phyloP scores from a whole-genome alignment of 2,797 vertebrate species.

The Cyprinodon diabolis region DNA sequence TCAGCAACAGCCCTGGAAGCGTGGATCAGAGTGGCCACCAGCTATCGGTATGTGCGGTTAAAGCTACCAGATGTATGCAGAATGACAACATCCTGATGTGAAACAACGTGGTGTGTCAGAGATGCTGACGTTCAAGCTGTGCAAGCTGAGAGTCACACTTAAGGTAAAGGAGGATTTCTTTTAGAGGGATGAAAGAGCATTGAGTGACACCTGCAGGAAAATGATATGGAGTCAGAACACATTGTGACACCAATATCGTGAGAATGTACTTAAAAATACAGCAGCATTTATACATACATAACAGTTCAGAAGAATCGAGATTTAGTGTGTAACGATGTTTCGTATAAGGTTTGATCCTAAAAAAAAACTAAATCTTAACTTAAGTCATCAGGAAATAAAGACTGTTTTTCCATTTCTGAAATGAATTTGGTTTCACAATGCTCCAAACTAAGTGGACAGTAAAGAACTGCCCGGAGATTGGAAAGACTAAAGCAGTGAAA shows the following conservation, averaged over 20 bases:
- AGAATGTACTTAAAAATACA: not conserved
- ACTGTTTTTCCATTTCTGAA: no score
- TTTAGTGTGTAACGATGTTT: no score
- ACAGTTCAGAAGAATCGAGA: no score
- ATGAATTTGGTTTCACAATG: no score
- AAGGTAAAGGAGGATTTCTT: not conserved
- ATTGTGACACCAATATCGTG: not conserved
- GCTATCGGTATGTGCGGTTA: slow-evolving; percentile 14
- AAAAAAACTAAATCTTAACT: no score
- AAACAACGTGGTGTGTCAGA: not conserved
- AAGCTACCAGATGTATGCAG: slow-evolving; percentile 6
- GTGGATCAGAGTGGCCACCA: slow-evolving; percentile 13
- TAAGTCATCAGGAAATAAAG: no score
- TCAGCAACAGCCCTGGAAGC: slow-evolving; percentile 38
- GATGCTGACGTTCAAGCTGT: not conserved
- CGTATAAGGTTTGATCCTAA: no score
- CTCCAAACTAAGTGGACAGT: no score
- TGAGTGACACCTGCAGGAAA: slow-evolving; percentile 22
- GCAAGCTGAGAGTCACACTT: not conserved
- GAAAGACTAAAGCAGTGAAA: no score
- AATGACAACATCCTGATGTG: slow-evolving; percentile 5
- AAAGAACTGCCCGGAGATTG: no score
- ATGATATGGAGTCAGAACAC: not conserved
- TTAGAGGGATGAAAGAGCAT: slow-evolving; percentile 1
- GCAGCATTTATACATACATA: not conserved